A percentile compares a stretch with the other conserved stretches of the same genome.
phyloP scores from a whole-genome alignment of 2,113 vertebrate genomes.

The Lichenostomus cassidix region DNA sequence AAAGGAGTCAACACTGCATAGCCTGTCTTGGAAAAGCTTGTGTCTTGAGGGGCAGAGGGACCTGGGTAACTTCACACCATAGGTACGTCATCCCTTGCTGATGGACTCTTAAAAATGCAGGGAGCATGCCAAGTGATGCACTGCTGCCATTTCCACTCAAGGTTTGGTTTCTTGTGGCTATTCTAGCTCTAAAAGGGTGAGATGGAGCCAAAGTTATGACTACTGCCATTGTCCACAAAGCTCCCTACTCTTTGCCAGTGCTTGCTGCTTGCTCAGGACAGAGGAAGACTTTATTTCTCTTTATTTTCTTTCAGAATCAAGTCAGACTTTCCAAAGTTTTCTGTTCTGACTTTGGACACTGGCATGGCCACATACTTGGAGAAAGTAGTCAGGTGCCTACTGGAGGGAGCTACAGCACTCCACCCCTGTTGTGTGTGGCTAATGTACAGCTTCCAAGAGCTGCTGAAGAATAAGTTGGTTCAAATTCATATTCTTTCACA shows the following conservation, averaged over 20 bases:
- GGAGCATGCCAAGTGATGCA: accelerated
- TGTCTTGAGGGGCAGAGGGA: background rate
- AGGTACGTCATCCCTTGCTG: background rate
- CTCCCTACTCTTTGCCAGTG: background rate
- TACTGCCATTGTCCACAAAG: background rate
- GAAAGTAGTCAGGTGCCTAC: background rate
- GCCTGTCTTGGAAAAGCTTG: background rate
- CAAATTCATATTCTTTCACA: background rate
- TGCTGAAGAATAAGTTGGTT: background rate
- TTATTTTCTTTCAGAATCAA: background rate
- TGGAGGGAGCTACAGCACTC: background rate
- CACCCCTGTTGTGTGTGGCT: background rate
- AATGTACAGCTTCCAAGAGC: background rate
- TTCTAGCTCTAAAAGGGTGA: background rate
- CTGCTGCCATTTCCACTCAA: background rate
- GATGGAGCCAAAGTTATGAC: background rate
- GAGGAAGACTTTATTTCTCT: background rate
- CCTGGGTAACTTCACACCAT: background rate
- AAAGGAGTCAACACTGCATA: background rate
- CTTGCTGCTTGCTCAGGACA: background rate
- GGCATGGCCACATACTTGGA: background rate
- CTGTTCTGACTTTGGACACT: background rate
- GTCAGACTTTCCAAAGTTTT: background rate
- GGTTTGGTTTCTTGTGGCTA: background rate
- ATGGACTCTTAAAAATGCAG: background rate